Evolutionary conservation across 2,113 vertebrate genomes (phyloP).

Genomic region (cat (Felis catus)): DNA sequence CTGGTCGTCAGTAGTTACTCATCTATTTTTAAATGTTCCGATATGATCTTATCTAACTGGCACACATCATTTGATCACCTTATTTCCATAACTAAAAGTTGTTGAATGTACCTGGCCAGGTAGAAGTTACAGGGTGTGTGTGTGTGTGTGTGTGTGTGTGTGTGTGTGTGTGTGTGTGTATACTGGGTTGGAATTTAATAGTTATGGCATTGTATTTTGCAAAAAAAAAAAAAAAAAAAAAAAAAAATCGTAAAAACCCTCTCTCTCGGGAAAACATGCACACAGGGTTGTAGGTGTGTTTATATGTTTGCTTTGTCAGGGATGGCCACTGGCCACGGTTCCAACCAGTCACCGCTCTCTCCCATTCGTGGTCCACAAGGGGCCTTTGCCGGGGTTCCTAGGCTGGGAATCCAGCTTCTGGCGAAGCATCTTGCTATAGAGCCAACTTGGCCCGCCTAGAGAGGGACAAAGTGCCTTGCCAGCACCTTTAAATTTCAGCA

Average conservation of each 20-base stretch:
- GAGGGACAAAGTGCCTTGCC: neutral
- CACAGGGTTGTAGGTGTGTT: accelerated
- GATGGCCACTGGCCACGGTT: neutral
- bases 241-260: neutral
- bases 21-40: slow-evolving; percentile 75
- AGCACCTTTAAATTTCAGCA: neutral
- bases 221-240: too few relatives aligned
- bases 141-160: too few relatives aligned
- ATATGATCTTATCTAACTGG: slow-evolving; percentile 67
- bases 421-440: neutral
- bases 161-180: too few relatives aligned
- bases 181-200: too few relatives aligned
- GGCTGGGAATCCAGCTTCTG: neutral
- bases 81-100: slow-evolving; percentile 59
- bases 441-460: neutral
- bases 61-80: slow-evolving; percentile 56
- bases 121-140: neutral
- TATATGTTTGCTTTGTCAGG: neutral
- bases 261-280: neutral
- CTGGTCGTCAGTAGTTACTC: slow-evolving; percentile 59
- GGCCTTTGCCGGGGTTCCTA: too few relatives aligned
- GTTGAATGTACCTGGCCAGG: neutral
- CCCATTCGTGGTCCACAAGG: neutral
- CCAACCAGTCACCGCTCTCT: neutral
- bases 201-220: neutral